Evolutionary conservation across 1,140 invertebrate genomes (phyloP), one percentile per base, ranked within the genome.

Genomic region (Orchesella cincta): DNA sequence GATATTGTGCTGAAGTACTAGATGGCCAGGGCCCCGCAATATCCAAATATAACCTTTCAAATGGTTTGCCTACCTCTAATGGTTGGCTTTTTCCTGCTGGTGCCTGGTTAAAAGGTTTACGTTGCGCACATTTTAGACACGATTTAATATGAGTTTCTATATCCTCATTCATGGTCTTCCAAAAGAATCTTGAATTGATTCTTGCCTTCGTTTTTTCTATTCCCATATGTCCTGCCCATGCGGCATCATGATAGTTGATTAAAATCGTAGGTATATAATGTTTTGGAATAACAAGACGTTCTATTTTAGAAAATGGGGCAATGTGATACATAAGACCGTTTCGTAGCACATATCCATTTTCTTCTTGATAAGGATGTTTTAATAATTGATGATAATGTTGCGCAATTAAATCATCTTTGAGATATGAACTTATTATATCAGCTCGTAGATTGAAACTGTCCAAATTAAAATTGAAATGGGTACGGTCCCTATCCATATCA

Each of bases 31-130:
- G 86, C 20, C 84, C 84, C 14, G 86, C 81, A 0, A 89, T 82
- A 81, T 89, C 88, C 0, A 89, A 77, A 79, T 89, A 85, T 0
- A 89, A 80, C 75, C 87, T 84, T 1, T 80, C 57, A 71, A 88
- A 87, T 0, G 85, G 26, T 0, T 34, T 18, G 0, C 72, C 35
- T 0, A 70, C 34, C 14, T 3, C 52, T 18, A 46, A 64, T 5
- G 73, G 74, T 1, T 34, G 26, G 57, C 70, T 74, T 29, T 74
- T 33, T 14, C 52, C 77, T 0, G 62, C 1, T 0, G 64, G 64
- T 26, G 71, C 52, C 0, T 54, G 16, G 52, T 76, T 71, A 1
- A 51, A 33, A 62, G 39, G 35, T 73, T 77, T 77, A 0, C 28
- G 33, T 8, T 67, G 5, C n/a, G 71, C 39, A 31, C 76, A 76